These are phyloP conservation scores for Anneissia japonica DNA, from an alignment of 35 echinoderm and acorn worm genomes.

Conservation along the genomic window DNA sequence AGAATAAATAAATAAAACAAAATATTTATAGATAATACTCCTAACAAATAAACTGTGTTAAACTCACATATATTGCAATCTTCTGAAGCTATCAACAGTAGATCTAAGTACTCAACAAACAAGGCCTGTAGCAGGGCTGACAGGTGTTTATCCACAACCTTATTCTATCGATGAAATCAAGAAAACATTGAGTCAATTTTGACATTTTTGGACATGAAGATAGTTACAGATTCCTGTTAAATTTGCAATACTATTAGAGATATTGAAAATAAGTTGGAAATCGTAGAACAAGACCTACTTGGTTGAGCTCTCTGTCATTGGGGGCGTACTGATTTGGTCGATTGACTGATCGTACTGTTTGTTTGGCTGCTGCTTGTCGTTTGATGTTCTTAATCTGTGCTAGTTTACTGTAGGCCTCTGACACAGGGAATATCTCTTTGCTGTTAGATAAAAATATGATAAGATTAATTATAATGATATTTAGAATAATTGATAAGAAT, in stretches of 20 bases:
- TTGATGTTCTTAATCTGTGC: constrained; percentile 64
- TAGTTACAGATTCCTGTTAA: too few species aligned
- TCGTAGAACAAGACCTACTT: neutral
- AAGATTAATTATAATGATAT: too few species aligned
- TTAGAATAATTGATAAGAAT: too few species aligned
- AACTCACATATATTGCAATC: constrained; percentile 93
- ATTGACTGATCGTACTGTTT: neutral
- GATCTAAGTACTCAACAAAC: constrained; percentile 80
- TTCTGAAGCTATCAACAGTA: constrained; percentile 88
- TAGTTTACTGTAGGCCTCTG: constrained; percentile 88
- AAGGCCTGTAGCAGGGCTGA: constrained; percentile 69
- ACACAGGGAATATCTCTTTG: constrained; percentile 81
- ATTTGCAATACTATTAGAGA: too few species aligned
- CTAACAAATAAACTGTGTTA: too few species aligned
- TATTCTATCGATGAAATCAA: too few species aligned
- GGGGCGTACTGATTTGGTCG: neutral
- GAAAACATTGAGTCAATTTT: too few species aligned
- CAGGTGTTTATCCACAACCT: constrained; percentile 1
- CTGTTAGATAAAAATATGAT: too few species aligned
- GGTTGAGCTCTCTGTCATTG: neutral
- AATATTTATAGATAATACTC: too few species aligned
- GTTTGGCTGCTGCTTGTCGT: constrained; percentile 33
- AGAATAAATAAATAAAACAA: too few species aligned
- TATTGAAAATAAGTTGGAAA: too few species aligned
- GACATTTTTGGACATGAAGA: too few species aligned